Conservation (phyloP, 2,797 vertebrate genomes). For the Hirundo rustica region DNA sequence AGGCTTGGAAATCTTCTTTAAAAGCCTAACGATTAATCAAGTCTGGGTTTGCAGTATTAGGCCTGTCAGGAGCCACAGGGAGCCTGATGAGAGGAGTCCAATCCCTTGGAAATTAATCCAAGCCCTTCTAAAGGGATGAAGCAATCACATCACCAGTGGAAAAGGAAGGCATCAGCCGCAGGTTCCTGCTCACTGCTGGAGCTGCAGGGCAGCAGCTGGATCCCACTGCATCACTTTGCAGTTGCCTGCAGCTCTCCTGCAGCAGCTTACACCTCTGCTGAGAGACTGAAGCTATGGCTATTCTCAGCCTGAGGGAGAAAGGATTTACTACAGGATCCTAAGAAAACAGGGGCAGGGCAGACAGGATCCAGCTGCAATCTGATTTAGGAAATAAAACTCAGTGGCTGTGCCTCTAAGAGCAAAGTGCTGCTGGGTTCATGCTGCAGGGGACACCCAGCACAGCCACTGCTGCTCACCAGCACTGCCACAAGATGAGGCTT, state of each 20-base stretch:
- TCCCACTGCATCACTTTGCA: not conserved
- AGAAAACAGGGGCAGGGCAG: rapidly evolving
- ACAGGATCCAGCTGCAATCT: not conserved
- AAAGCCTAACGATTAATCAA: conserved; percentile 66
- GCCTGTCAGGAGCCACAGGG: conserved; percentile 1
- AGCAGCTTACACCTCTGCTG: not conserved
- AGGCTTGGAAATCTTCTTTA: conserved; percentile 49
- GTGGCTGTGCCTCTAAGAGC: not conserved
- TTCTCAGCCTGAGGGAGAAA: not conserved
- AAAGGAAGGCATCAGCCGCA: not conserved
- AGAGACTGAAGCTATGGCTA: no score
- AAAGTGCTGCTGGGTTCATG: rapidly evolving
- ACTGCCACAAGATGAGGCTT: not conserved
- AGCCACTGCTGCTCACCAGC: not conserved
- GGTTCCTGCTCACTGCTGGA: not conserved
- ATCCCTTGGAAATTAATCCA: conserved; percentile 57
- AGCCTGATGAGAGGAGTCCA: conserved; percentile 49
- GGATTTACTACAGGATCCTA: not conserved
- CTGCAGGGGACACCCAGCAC: rapidly evolving
- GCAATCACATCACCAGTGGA: not conserved
- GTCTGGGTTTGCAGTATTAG: conserved; percentile 37
- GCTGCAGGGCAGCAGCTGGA: not conserved
- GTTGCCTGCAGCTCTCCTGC: not conserved
- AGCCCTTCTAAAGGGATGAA: conserved; percentile 28
- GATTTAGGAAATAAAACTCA: not conserved